Evolutionary conservation across 1,140 invertebrate genomes (phyloP).

Genomic region (Saccostrea glomerata): DNA sequence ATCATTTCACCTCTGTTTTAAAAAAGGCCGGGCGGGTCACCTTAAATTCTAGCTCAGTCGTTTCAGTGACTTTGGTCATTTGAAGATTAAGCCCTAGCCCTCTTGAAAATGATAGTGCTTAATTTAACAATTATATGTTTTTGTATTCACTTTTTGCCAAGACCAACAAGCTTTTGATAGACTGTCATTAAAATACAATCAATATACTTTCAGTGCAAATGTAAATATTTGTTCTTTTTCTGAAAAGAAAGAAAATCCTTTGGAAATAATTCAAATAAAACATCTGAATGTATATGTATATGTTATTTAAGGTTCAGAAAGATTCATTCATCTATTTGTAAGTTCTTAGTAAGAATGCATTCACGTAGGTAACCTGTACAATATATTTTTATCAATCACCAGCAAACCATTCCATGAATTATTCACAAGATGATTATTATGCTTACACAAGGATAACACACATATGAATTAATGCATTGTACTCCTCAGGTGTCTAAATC

Average conservation of each 20-base stretch:
- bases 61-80: not conserved
- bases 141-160: not conserved
- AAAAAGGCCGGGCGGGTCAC: not conserved
- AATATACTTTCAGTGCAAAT: not conserved
- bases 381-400: not conserved
- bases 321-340: not conserved
- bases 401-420: not conserved
- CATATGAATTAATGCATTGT: not conserved
- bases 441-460: slow-evolving; percentile 3
- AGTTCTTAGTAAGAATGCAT: not conserved
- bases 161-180: not conserved
- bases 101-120: slow-evolving; percentile 8
- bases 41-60: not conserved
- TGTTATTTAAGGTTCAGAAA: not conserved
- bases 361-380: not conserved
- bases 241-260: slow-evolving; percentile 15
- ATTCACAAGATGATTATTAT: not conserved
- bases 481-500: too few species aligned
- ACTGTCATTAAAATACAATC: not conserved
- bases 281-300: not conserved
- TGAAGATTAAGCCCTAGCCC: not conserved
- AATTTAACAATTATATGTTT: not conserved
- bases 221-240: not conserved
- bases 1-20: not conserved
- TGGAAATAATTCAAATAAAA: slow-evolving; percentile 25